These are phyloP conservation scores for Chelidonichthys spinosus DNA, from an alignment of 2,797 vertebrate genomes.

Conservation along the genomic window DNA sequence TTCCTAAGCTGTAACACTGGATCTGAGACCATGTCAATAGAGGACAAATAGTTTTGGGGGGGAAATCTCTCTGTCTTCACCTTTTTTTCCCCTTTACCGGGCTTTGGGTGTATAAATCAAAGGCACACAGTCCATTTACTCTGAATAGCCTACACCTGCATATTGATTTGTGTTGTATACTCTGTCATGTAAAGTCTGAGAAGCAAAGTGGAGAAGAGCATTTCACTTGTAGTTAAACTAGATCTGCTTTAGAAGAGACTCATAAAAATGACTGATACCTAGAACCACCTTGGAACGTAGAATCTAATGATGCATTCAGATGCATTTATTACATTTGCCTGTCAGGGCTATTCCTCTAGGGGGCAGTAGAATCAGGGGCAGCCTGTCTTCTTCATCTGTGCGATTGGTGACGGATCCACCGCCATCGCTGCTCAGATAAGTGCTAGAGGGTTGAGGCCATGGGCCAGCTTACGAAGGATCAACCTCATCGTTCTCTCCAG, in stretches of 20 bases:
- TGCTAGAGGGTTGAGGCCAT: slow-evolving; percentile 64
- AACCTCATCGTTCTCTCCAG: slow-evolving; percentile 61
- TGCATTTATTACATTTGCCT: slow-evolving; percentile 49
- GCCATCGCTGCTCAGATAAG: slow-evolving; percentile 65
- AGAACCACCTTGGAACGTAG: slow-evolving; percentile 37
- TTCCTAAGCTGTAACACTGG: slow-evolving; percentile 35
- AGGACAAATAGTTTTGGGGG: slow-evolving; percentile 7
- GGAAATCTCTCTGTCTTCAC: slow-evolving; percentile 12
- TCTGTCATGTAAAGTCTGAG: slow-evolving; percentile 42
- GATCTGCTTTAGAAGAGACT: slow-evolving; percentile 41
- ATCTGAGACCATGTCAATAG: slow-evolving; percentile 13
- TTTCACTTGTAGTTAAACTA: slow-evolving; percentile 55
- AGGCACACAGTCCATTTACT: slow-evolving; percentile 41
- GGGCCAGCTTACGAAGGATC: slow-evolving; percentile 72
- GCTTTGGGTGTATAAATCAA: slow-evolving; percentile 55
- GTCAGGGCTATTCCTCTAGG: slow-evolving; percentile 66
- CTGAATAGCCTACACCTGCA: slow-evolving; percentile 31
- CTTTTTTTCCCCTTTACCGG: slow-evolving; percentile 1
- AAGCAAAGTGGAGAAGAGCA: slow-evolving; percentile 32
- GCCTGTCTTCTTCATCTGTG: slow-evolving; percentile 48
- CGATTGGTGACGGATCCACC: slow-evolving; percentile 45
- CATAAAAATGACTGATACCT: slow-evolving; percentile 61
- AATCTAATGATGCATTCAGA: slow-evolving; percentile 44
- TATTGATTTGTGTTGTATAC: slow-evolving; percentile 62
- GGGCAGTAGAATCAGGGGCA: slow-evolving; percentile 71